These are phyloP conservation scores for Chironomus tentans DNA, from an alignment of 2,888 invertebrate genomes.

Conservation along the genomic window DNA sequence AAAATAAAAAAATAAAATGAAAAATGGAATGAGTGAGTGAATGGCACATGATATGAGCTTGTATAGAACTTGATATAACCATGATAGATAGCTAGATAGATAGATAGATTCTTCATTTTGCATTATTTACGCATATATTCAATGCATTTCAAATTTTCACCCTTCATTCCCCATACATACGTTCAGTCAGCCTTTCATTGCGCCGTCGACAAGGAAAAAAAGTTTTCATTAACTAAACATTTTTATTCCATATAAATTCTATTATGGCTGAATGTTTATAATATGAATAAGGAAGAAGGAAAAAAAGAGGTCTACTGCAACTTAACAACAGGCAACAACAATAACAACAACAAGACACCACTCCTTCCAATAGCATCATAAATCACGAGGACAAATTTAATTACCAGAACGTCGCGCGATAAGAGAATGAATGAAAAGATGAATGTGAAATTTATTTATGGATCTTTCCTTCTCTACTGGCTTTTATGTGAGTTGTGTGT, in stretches of 20 bases:
- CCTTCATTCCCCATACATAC: not conserved
- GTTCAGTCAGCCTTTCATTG: not conserved
- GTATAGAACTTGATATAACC: not conserved
- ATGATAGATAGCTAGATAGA: not conserved
- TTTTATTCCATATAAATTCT: not conserved
- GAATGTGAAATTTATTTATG: constrained; percentile 26
- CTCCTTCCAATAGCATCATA: constrained; percentile 30
- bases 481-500: not conserved
- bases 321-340: not conserved
- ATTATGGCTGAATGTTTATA: no score
- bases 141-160: not conserved
- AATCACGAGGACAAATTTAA: constrained; percentile 34
- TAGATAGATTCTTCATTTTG: not conserved
- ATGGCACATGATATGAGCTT: not conserved
- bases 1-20: not conserved
- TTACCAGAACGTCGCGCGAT: constrained; percentile 31
- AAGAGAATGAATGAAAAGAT: constrained; percentile 29
- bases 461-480: constrained; percentile 3
- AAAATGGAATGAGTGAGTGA: not conserved
- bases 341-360: constrained; percentile 26
- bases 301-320: not conserved
- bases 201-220: no score
- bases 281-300: no score
- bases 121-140: not conserved
- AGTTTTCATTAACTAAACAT: not conserved